phyloP scores from a whole-genome alignment of 2,888 invertebrate genomes.

The Melanophora roralis region DNA sequence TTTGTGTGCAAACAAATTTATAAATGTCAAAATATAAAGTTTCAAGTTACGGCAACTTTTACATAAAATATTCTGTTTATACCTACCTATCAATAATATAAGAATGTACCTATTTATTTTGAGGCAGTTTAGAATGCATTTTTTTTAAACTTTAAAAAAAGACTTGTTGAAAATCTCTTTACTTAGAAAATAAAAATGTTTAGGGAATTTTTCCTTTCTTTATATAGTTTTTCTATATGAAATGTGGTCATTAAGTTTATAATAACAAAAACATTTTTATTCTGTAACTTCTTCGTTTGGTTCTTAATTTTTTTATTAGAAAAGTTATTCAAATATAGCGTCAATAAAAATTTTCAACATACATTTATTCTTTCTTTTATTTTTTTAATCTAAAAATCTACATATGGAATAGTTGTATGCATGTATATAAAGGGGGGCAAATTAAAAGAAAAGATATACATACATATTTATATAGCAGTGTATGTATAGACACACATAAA shows the following conservation, averaged over 20 bases:
- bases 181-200: too few relatives aligned
- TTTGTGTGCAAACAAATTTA: background rate
- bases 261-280: background rate
- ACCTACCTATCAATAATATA: too few relatives aligned
- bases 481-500: background rate
- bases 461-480: background rate
- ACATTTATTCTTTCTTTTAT: constrained; percentile 5
- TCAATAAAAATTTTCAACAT: constrained; percentile 46
- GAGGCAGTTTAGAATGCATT: too few relatives aligned
- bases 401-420: constrained; percentile 8
- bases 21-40: background rate
- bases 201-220: too few relatives aligned
- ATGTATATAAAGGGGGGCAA: constrained; percentile 9
- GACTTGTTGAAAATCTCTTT: too few relatives aligned
- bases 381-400: constrained; percentile 7
- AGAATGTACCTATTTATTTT: too few relatives aligned
- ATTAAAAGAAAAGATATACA: background rate
- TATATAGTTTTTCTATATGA: too few relatives aligned
- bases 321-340: constrained; percentile 56
- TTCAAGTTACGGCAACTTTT: too few relatives aligned
- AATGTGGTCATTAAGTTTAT: too few relatives aligned
- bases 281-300: too few relatives aligned
- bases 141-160: too few relatives aligned
- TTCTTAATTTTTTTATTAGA: constrained; percentile 42
- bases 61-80: too few relatives aligned